Base-by-base conservation (phyloP, 2,888 invertebrate genomes). In the Conus canariensis region DNA sequence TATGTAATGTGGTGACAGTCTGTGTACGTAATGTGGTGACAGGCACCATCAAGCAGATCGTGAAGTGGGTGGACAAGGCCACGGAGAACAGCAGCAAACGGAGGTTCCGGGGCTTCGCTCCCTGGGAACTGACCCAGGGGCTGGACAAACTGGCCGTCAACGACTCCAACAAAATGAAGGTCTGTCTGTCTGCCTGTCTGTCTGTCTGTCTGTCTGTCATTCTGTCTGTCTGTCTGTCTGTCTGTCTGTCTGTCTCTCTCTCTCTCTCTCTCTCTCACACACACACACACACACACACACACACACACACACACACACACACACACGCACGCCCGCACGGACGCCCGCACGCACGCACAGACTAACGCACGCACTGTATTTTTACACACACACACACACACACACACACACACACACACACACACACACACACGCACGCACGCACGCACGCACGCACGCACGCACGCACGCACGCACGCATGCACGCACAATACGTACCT, bases 141-240 rank as follows among this genome's bases (percentile, higher is more conserved):
- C 92, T 95, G 77, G 94, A 94, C 85, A 95, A 94, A 90, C 92
- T 95, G 25, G 94, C 95, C 22, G 95, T 95, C n/a, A 95, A 95
- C 91, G 95, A 95, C 91, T 92, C 92, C 86, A 95, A 95, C 91
- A 95, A 95, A 92, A 92, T 93, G 88, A 94, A 94, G 93, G 95
- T 95, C 90, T 77, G 92, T 86, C 14, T 4, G 3, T 45, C 45
- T 45, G 45, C 3, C 45, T 45, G 45, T 45, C 45, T 45, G 45
- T 45, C 45, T 4, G 45, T 45, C 45, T 45, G 45, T 45, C 45
- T 4, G 45, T 45, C 30, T 30, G 30, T 30, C 60, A 3, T 0
- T 14, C 60, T 60, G 9, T 60, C 16, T 64, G 10, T 64, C 22
- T 25, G 9, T 74, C 10, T 19, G 0, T 74, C 22, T 74, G 16